Evolutionary conservation across 2,888 invertebrate genomes (phyloP).

Genomic region (Caenorhabditis sp.): DNA sequence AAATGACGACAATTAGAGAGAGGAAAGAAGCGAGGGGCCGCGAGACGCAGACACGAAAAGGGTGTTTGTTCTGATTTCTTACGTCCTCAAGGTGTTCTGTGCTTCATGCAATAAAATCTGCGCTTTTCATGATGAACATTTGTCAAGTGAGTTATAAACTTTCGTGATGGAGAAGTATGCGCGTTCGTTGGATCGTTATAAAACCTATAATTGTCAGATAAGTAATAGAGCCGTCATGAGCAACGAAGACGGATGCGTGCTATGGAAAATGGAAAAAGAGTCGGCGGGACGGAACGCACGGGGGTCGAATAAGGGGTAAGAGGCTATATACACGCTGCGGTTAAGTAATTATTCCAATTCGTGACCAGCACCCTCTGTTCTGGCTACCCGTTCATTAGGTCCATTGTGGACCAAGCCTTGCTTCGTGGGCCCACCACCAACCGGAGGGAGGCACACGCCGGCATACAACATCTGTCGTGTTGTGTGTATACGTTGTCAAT

Average conservation of each 20-base stretch:
- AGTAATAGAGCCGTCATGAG: conserved; percentile 38
- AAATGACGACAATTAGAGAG: conserved; percentile 27
- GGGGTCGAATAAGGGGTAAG: conserved; percentile 23
- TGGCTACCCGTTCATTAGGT: conserved; percentile 54
- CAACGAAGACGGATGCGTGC: conserved; percentile 53
- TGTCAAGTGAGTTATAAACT: conserved; percentile 2
- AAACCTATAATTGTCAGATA: conserved; percentile 43
- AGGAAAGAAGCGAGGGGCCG: background rate
- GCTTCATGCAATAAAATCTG: background rate
- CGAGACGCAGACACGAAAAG: conserved; percentile 35
- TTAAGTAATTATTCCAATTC: conserved; percentile 64
- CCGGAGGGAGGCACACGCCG: conserved; percentile 28
- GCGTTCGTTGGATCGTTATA: conserved; percentile 1
- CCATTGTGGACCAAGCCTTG: conserved; percentile 52
- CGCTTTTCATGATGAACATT: background rate
- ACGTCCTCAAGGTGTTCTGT: conserved; percentile 5
- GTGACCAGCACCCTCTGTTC: conserved; percentile 37
- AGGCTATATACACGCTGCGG: conserved; percentile 35
- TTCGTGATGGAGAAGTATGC: background rate
- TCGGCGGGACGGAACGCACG: conserved; percentile 21
- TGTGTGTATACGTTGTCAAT: conserved; percentile 61
- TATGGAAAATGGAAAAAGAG: background rate
- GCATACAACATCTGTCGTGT: conserved; percentile 63
- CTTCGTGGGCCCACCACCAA: conserved; percentile 9
- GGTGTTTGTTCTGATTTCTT: conserved; percentile 9